Base-by-base conservation (phyloP, 1,140 invertebrate species). In the Bradynema listronoti region DNA sequence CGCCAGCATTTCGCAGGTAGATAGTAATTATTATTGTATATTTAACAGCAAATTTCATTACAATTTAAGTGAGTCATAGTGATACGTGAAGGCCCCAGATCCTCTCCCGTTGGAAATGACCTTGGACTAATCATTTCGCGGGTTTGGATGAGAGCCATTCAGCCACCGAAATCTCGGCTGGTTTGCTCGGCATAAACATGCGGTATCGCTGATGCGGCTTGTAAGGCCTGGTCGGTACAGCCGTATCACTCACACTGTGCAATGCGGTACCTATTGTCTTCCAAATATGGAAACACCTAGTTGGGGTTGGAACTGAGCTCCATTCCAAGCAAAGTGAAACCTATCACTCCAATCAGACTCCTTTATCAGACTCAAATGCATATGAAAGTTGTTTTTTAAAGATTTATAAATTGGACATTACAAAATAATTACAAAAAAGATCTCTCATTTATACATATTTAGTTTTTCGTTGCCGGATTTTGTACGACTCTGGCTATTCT, bases 1-100 rank as follows among this genome's bases (percentile, higher is more conserved):
- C 9, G 46, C 46, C 19, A 11, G n/a, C 9, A 19, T 19, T 49
- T 49, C 46, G 19, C 46, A 49, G 46, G 46, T 49, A 49, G 11
- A 11, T 39, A 19, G 11, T 39, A 19, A 11, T 19, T 39, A 11
- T 11, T 11, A 39, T 39, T 11, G 11, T 39, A 11, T 11, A 39
- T 39, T n/a, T n/a, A n/a, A n/a, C n/a, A n/a, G n/a, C n/a, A 19
- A 39, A 39, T 39, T 39, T 39, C 11, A 11, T 39, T 39, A 11
- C 11, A 39, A 39, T 39, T 39, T 39, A 11, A 19, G 36, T 19
- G 11, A 11, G 19, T 11, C 11, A 39, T 11, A 39, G 36, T 39
- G 19, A 11, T 11, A 39, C 19, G 36, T 19, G 19, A 11, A 39
- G 19, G 11, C 36, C 11, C 11, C 19, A 39, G 19, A 19, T 11